A percentile compares a stretch with the other conserved stretches of the same genome.
Conservation (phyloP, 2,113 vertebrate genomes). For the Sceloporus undulatus region DNA sequence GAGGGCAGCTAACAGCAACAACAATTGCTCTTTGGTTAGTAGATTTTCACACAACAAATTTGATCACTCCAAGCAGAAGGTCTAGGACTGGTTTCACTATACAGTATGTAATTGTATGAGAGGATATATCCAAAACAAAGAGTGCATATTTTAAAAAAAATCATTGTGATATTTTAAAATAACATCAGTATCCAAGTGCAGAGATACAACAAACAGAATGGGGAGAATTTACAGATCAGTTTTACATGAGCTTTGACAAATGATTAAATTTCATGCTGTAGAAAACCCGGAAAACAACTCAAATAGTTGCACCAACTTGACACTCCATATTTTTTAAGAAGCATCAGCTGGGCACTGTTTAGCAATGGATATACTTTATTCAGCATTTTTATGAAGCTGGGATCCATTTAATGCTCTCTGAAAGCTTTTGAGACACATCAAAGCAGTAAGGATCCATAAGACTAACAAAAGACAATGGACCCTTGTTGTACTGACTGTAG, state of each 20-base stretch:
- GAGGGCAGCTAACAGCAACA: no score
- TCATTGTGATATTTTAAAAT: not conserved
- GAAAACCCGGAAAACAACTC: not conserved
- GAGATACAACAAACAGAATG: not conserved
- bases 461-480: not conserved
- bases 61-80: no score
- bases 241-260: not conserved
- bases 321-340: not conserved
- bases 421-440: not conserved
- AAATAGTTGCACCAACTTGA: not conserved
- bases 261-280: not conserved
- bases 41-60: no score
- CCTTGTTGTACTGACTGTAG: not conserved
- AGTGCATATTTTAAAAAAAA: not conserved
- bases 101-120: no score
- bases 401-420: not conserved
- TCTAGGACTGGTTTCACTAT: no score
- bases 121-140: not conserved
- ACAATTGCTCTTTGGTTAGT: no score
- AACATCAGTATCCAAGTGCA: not conserved
- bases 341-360: not conserved
- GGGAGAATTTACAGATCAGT: not conserved
- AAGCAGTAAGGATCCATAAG: conserved; percentile 18
- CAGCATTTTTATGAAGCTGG: not conserved
- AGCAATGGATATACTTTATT: not conserved